A percentile compares a stretch with the other conserved stretches of the same genome.
Evolutionary conservation across 1,140 invertebrate species (phyloP).

Genomic region (Aphelenchoides avenae): DNA sequence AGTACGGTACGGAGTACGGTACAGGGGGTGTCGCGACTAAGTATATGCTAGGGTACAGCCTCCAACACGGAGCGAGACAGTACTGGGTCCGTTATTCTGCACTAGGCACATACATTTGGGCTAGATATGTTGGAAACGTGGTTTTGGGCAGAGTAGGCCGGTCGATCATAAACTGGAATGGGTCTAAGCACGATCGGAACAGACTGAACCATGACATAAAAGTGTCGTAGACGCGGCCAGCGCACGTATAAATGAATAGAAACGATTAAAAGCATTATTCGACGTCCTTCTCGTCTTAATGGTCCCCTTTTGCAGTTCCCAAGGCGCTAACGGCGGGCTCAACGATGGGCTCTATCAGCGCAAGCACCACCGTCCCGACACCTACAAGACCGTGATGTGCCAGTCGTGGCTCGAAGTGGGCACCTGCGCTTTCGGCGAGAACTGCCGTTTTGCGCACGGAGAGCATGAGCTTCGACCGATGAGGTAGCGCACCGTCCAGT

Average conservation of each 20-base stretch:
- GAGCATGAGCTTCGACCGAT: slow-evolving; percentile 47
- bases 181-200: neutral
- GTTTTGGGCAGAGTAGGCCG: no score
- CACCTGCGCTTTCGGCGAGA: slow-evolving; percentile 47
- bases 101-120: no score
- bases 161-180: no score
- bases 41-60: no score
- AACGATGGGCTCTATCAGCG: slow-evolving; percentile 14
- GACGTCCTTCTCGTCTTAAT: neutral
- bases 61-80: no score
- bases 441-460: slow-evolving; percentile 52
- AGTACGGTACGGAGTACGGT: no score
- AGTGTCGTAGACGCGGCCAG: neutral
- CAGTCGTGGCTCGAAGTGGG: slow-evolving; percentile 51
- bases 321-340: slow-evolving; percentile 24
- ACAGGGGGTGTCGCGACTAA: no score
- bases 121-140: no score
- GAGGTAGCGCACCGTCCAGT: no score
- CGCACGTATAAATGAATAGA: neutral
- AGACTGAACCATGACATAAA: neutral
- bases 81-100: no score
- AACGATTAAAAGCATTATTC: neutral
- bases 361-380: slow-evolving; percentile 39
- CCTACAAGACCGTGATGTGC: slow-evolving; percentile 56
- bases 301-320: slow-evolving; percentile 9